phyloP scores from a whole-genome alignment of 2,113 vertebrate genomes.

The Oreotrochilus melanogaster region DNA sequence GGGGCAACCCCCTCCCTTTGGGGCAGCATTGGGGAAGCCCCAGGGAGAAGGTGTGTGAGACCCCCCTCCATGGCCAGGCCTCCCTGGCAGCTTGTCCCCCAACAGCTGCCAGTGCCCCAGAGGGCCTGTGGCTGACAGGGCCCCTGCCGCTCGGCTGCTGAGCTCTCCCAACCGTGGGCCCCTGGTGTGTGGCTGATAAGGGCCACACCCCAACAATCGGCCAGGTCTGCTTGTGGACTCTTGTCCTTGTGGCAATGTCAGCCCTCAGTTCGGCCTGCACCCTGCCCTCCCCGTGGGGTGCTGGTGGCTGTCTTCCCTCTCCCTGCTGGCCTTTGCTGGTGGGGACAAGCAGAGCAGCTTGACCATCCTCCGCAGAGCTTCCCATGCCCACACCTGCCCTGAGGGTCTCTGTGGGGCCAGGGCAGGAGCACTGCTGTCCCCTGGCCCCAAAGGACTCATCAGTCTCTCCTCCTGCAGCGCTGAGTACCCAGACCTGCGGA shows the following conservation, averaged over 20 bases:
- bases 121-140: not conserved
- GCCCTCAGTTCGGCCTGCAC: not conserved
- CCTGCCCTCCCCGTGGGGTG: rapidly evolving
- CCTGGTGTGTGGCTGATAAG: not conserved
- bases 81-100: not conserved
- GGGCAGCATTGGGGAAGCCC: not conserved
- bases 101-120: not conserved
- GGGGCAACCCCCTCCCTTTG: not conserved
- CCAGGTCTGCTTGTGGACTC: not conserved
- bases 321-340: not conserved
- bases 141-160: rapidly evolving
- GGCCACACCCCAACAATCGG: not conserved
- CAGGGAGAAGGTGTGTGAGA: not conserved
- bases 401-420: not conserved
- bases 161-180: not conserved
- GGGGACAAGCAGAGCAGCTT: not conserved
- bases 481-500: slow-evolving; percentile 95
- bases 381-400: not conserved
- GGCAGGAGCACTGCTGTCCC: not conserved
- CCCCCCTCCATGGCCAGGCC: rapidly evolving
- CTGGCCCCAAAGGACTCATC: not conserved
- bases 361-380: not conserved
- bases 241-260: not conserved
- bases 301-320: rapidly evolving
- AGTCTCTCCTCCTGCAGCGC: slow-evolving; percentile 78